Base-by-base conservation (phyloP, 2,888 invertebrate genomes). In the Amblyjoppa fuscipennis region DNA sequence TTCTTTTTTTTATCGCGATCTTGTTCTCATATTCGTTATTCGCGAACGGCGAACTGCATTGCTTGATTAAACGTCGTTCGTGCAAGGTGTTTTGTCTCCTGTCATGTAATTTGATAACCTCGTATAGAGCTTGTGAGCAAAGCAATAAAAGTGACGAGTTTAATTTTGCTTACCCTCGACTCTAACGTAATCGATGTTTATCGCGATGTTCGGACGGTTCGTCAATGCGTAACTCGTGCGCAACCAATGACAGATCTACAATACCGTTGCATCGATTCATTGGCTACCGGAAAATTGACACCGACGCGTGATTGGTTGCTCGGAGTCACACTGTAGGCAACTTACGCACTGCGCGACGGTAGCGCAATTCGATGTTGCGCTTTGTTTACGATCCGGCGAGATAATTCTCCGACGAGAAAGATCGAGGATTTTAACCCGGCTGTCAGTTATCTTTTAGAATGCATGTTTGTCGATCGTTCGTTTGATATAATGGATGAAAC, bases 401-500 rank as follows among this genome's bases (percentile, higher is more conserved):
- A 11, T 25, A 13, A 31, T 28, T 61, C 11, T 31, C 31, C 25
- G 4, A 34, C 34, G 34, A 34, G 3, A 28, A 28, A 13, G 25
- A 61, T 16, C 64, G 31, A 64, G 16, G 34, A 34, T 34, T 64
- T 34, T 64, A 16, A 16, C 7, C 64, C 16, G 6, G 7, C 31
- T 34, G 7, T 34, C 64, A 64, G n/a, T 34, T 64, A 34, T 49
- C 5, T 64, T 64, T 34, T 5, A 64, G 16, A 34, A 11, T 64
- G 31, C 78, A 87, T 87, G 87, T 80, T 85, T 87, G 69, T 86
- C 86, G 76, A 79, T 81, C n/a, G 66, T 20, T 73, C 45, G 68
- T 45, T 59, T 61, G 78, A 82, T 56, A 61, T 56, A 61, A 84
- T 84, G 71, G 75, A 78, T 45, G 53, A 56, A 0, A 25, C 34